These are phyloP conservation scores for Seira musarum DNA, from an alignment of 2,888 invertebrate species.

Conservation along the genomic window DNA sequence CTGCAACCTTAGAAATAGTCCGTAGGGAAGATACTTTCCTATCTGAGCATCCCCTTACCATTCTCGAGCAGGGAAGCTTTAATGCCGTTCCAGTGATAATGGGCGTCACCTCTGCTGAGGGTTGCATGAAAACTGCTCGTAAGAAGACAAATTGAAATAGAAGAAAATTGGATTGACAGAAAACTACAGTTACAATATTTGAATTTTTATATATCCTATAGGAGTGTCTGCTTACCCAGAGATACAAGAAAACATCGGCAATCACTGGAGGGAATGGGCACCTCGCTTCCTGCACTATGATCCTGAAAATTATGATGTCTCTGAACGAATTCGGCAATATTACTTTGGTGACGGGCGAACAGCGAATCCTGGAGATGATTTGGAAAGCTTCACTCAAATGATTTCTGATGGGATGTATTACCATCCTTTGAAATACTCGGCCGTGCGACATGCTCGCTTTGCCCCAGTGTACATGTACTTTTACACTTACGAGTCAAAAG, in stretches of 20 bases:
- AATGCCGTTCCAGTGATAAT: conserved; percentile 66
- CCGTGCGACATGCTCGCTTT: conserved; percentile 42
- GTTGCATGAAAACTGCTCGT: conserved; percentile 62
- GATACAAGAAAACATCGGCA: conserved; percentile 43
- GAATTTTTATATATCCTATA: conserved; percentile 14
- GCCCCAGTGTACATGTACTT: conserved; percentile 59
- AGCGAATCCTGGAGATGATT: conserved; percentile 55
- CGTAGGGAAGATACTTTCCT: conserved; percentile 63
- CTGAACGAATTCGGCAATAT: conserved; percentile 55
- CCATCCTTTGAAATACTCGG: conserved; percentile 52
- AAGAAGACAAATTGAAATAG: too few relatives aligned
- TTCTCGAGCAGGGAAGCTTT: conserved; percentile 64
- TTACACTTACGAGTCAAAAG: conserved; percentile 48
- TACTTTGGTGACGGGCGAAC: conserved; percentile 56
- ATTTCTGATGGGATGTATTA: conserved; percentile 61
- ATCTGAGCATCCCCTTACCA: conserved; percentile 57
- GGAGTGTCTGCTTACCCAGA: conserved; percentile 51
- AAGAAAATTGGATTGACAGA: conserved; percentile 8
- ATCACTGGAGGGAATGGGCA: conserved; percentile 57
- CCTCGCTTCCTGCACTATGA: conserved; percentile 54
- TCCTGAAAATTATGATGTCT: conserved; percentile 44
- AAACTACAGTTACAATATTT: not conserved
- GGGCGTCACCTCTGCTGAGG: conserved; percentile 64
- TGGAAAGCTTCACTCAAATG: conserved; percentile 60
- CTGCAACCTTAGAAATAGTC: conserved; percentile 49